phyloP scores from a whole-genome alignment of 2,113 vertebrate species.

The Ochotona princeps region DNA sequence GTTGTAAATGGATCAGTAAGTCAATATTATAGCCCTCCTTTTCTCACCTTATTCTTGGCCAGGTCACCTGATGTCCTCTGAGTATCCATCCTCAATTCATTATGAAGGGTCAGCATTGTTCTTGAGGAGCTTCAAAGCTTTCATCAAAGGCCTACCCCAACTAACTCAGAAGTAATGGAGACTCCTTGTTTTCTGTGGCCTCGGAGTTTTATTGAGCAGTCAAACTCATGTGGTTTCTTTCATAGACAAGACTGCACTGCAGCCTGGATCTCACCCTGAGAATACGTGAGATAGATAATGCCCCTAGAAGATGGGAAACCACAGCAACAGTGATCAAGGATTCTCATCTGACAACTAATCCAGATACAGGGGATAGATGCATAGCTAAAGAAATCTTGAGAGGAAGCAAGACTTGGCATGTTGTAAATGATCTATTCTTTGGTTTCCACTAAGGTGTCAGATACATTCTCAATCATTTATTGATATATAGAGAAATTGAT shows the following conservation, averaged over 20 bases:
- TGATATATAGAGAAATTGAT: neutral
- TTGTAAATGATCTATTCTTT: neutral
- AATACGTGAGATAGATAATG: neutral
- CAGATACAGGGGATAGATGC: neutral
- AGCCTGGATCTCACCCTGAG: neutral
- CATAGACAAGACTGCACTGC: neutral
- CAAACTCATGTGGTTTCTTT: neutral
- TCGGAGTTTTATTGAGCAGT: neutral
- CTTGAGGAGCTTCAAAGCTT: neutral
- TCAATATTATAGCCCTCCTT: neutral
- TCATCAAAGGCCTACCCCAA: neutral
- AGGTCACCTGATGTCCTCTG: neutral
- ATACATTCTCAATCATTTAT: neutral
- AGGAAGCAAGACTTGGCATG: neutral
- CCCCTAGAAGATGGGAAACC: neutral
- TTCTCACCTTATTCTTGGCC: neutral
- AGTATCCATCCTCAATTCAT: neutral
- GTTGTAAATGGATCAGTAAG: neutral
- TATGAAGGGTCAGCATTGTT: neutral
- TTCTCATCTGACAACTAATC: neutral
- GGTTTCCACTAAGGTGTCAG: neutral
- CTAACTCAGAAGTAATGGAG: neutral
- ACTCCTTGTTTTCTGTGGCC: no score
- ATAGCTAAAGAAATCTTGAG: neutral
- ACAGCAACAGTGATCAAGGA: neutral